phyloP scores from a whole-genome alignment of 2,113 vertebrate genomes.

The Accipiter virgatus region DNA sequence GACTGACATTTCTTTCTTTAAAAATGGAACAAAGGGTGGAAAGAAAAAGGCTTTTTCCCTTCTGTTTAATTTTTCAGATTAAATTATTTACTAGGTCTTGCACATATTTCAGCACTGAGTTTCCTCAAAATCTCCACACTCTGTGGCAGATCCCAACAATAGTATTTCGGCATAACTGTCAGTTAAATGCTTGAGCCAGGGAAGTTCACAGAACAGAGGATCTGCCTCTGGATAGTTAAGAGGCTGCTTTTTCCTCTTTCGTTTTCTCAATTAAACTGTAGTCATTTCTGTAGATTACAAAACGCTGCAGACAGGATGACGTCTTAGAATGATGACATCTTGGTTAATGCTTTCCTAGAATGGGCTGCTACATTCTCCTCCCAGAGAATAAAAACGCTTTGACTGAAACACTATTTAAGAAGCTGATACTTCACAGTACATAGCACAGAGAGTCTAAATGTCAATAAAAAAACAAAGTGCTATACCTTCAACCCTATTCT shows the following conservation, averaged over 20 bases:
- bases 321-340: constrained; percentile 16
- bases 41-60: background rate
- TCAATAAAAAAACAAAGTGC: background rate
- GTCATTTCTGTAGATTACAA: constrained; percentile 15
- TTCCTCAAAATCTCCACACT: background rate
- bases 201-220: background rate
- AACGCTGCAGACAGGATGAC: constrained; percentile 6
- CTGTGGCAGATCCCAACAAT: background rate
- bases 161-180: background rate
- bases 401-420: background rate
- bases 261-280: constrained; percentile 6
- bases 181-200: background rate
- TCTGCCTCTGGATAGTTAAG: background rate
- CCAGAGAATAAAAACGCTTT: background rate
- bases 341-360: constrained; percentile 15
- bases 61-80: background rate
- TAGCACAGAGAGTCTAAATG: background rate
- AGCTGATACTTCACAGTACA: background rate
- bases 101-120: background rate
- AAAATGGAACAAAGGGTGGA: background rate
- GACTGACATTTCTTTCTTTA: background rate
- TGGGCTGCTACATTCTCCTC: background rate
- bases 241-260: constrained; percentile 1
- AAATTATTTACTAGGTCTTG: background rate
- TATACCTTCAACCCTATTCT: background rate